A percentile compares a stretch with the other conserved stretches of the same genome.
These are phyloP conservation scores for Papilio machaon DNA, from an alignment of 1,140 invertebrate species.

Conservation along the genomic window DNA sequence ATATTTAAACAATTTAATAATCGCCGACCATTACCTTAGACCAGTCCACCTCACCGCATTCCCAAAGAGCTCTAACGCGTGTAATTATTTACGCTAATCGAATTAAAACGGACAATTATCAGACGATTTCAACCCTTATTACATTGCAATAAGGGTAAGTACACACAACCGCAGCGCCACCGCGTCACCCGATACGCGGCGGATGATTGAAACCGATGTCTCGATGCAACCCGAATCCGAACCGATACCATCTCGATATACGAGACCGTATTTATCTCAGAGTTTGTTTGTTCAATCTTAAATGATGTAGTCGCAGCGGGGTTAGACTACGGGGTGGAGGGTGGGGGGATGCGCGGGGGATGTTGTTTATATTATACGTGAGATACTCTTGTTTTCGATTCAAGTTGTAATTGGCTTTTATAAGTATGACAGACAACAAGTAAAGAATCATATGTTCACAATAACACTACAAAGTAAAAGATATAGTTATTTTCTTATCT, in stretches of 20 bases:
- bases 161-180: slow-evolving; percentile 4
- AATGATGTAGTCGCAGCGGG: slow-evolving; percentile 18
- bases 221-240: slow-evolving; percentile 39
- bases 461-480: neutral
- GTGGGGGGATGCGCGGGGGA: neutral
- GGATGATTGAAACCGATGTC: slow-evolving; percentile 44
- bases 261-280: slow-evolving; percentile 39
- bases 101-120: slow-evolving; percentile 23
- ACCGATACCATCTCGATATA: slow-evolving; percentile 44
- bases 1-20: slow-evolving; percentile 1
- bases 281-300: slow-evolving; percentile 38
- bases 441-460: neutral
- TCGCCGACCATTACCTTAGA: neutral
- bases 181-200: slow-evolving; percentile 44
- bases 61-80: slow-evolving; percentile 1
- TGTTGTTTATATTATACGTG: slow-evolving; percentile 17
- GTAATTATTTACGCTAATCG: slow-evolving; percentile 39
- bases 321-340: neutral
- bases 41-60: slow-evolving; percentile 6
- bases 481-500: neutral
- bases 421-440: neutral
- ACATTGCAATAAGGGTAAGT: slow-evolving; percentile 28
- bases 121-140: neutral
- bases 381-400: slow-evolving; percentile 21
- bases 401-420: slow-evolving; percentile 12